These are phyloP conservation scores for Sphinx pinastri DNA, from an alignment of 2,888 invertebrate species.

Conservation along the genomic window DNA sequence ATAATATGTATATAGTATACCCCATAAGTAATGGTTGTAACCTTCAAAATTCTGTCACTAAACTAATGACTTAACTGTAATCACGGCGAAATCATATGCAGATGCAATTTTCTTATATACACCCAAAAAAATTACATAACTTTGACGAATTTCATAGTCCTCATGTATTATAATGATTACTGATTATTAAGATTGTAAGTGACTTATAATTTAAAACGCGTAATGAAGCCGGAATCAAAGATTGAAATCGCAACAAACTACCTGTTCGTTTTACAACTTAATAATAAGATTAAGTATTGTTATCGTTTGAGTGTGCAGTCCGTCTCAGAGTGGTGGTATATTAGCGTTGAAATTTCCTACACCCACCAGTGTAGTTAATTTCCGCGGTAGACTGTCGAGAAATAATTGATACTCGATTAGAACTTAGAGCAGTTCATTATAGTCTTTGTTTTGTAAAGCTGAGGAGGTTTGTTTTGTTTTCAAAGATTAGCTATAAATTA, in stretches of 20 bases:
- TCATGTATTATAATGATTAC: no score
- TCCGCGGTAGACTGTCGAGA: neutral
- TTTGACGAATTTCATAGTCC: no score
- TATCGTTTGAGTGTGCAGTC: conserved; percentile 11
- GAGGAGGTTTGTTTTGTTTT: neutral
- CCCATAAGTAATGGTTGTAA: no score
- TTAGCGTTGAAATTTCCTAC: neutral
- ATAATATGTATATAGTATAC: no score
- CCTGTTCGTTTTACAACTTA: neutral
- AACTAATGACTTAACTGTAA: no score
- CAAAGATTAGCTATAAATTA: neutral
- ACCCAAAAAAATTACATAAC: no score
- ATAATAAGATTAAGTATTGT: conserved; percentile 9
- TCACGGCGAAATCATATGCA: no score
- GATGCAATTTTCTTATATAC: no score
- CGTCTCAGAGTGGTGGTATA: neutral
- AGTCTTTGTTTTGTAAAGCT: no score
- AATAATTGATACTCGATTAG: neutral
- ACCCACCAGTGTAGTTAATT: neutral
- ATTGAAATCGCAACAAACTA: neutral
- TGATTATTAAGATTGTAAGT: no score
- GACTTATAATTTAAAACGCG: no score
- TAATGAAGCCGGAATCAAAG: neutral
- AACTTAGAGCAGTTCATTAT: neutral
- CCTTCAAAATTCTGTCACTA: no score